phyloP scores from a whole-genome alignment of 2,113 vertebrate genomes.

The Bungarus multicinctus region DNA sequence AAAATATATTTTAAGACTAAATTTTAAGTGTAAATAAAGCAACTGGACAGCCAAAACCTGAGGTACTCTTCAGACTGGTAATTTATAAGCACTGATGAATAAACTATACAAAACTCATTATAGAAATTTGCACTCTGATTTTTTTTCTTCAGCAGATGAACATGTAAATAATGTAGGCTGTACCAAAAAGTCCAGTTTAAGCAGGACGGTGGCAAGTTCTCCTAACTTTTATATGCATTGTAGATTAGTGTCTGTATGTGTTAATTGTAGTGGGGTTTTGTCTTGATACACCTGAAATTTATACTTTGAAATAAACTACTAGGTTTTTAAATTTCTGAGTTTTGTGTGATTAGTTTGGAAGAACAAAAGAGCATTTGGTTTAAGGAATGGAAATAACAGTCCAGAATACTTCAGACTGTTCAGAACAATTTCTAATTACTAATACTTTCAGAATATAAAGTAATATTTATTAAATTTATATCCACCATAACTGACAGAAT shows the following conservation, averaged over 20 bases:
- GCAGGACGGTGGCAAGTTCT: slow-evolving; percentile 52
- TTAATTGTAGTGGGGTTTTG: slow-evolving; percentile 73
- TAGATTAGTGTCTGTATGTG: slow-evolving; percentile 64
- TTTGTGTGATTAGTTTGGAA: slow-evolving; percentile 58
- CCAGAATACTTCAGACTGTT: background rate
- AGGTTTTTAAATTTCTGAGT: slow-evolving; percentile 71
- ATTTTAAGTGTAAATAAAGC: slow-evolving; percentile 66
- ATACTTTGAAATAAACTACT: slow-evolving; percentile 80
- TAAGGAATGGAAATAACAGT: background rate
- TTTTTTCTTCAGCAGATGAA: slow-evolving; percentile 58
- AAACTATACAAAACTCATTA: slow-evolving; percentile 57
- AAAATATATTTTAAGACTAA: slow-evolving; percentile 54
- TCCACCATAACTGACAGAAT: background rate
- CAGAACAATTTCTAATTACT: no score
- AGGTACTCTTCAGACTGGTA: slow-evolving; percentile 58
- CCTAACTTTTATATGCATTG: slow-evolving; percentile 68
- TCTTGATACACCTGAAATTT: slow-evolving; percentile 73
- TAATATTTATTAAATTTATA: background rate
- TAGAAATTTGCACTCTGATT: slow-evolving; percentile 51
- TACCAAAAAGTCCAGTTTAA: slow-evolving; percentile 59
- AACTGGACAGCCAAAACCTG: slow-evolving; percentile 59
- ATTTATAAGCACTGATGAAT: slow-evolving; percentile 58
- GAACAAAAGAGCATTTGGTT: background rate
- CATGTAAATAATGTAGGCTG: slow-evolving; percentile 65
- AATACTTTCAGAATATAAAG: background rate